Conservation (phyloP, 2,113 vertebrate genomes). For the Myotis brandtii region DNA sequence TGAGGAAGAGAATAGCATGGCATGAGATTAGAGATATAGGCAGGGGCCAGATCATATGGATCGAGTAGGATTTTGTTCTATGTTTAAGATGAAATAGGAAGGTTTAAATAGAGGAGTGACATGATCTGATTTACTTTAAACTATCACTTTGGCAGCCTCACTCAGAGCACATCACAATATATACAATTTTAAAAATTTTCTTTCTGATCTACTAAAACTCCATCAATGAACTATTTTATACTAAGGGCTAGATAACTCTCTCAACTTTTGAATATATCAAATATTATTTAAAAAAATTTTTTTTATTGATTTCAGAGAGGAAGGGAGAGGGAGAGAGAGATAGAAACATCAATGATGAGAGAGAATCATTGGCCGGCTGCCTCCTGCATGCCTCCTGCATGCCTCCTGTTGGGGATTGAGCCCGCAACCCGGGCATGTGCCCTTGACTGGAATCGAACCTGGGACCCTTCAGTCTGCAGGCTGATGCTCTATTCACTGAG, state of each 20-base stretch:
- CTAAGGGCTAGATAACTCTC: background rate
- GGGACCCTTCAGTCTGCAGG: no score
- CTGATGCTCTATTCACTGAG: no score
- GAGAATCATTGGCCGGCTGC: no score
- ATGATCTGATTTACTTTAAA: background rate
- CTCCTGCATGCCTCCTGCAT: no score
- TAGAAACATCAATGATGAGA: no score
- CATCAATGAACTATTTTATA: background rate
- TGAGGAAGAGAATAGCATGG: background rate
- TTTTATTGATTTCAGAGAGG: no score
- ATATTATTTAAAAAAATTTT: background rate
- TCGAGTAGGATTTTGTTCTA: background rate
- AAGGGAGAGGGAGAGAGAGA: no score
- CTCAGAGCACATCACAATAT: background rate
- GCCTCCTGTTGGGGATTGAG: no score
- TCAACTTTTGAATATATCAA: background rate
- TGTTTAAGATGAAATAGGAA: background rate
- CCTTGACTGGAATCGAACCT: no score
- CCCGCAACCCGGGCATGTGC: no score
- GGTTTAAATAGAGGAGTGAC: background rate
- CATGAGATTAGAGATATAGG: background rate
- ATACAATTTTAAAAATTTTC: background rate
- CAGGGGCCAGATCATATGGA: no score
- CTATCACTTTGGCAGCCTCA: background rate
- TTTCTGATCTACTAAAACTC: background rate